Base-by-base conservation (phyloP, 1,140 invertebrate genomes). In the Trichonephila clavipes region DNA sequence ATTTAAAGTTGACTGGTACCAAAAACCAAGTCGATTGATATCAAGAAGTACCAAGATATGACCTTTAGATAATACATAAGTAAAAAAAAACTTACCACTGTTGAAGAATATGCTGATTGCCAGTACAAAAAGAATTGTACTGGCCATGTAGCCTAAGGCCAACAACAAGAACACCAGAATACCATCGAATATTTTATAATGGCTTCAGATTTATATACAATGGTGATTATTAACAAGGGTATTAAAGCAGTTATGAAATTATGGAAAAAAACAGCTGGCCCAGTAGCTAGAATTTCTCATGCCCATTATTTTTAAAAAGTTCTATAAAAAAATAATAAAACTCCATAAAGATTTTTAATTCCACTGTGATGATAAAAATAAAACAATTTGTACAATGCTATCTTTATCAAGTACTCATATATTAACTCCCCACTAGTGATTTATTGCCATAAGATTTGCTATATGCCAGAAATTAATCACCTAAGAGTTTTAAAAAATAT, bases 251-350 rank as follows among this genome's bases (percentile, higher is more conserved):
- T 95, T 7, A 96, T 83, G 92, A 97, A 96, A 88, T 96, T 96
- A 94, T 96, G 96, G 58, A n/a, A 97, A 95, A 94, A 97, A 97
- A 96, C 97, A 97, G 8, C 96, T 96, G n/a, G 96, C 58, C 97
- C 97, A 97, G 95, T 97, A 97, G 5, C 97, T 96, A 0, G 94
- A 95, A 95, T 97, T 97, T 8, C 95, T 95, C n/a, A 97, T 95
- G 19, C 97, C 97, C 96, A 97, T 97, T 24, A 97, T 96, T 95
- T 96, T 96, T 96, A 97, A 96, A 12, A 97, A 96, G 95, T 97
- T 97, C 95, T 97, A 95, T 59, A 95, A 82, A 94, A 77, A 77
- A 72, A 87, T 58, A n/a, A 88, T 51, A 69, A 51, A 51, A 51
- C 44, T 10, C 44, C 44, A 6, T 51, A 6, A 34, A 51, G 44